phyloP scores from a whole-genome alignment of 2,797 vertebrate species.

The Poeciliopsis gracilis region DNA sequence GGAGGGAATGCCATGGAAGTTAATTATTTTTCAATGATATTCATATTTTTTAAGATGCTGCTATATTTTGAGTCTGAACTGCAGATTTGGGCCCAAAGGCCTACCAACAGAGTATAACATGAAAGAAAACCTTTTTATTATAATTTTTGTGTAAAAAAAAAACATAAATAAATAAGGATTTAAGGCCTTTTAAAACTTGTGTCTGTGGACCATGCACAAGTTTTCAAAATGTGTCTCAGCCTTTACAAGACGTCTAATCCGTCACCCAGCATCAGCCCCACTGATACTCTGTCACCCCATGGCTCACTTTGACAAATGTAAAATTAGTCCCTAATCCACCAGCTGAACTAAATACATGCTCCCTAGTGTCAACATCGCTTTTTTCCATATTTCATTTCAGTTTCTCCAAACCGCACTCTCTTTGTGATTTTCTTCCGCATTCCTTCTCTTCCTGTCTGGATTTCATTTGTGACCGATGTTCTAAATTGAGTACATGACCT shows the following conservation, averaged over 20 bases:
- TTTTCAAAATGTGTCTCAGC: slow-evolving; percentile 59
- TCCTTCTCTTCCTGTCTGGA: slow-evolving; percentile 7
- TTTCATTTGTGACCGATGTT: slow-evolving; percentile 45
- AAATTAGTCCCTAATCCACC: slow-evolving; percentile 78
- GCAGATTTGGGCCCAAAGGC: slow-evolving; percentile 10
- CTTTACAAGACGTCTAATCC: slow-evolving; percentile 72
- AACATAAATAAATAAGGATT: slow-evolving; percentile 9
- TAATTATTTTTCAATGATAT: neutral
- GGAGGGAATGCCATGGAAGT: neutral
- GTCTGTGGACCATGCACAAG: slow-evolving; percentile 52
- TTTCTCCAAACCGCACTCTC: slow-evolving; percentile 24
- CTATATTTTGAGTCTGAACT: neutral
- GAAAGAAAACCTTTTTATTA: slow-evolving; percentile 40
- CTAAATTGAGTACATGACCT: slow-evolving; percentile 44
- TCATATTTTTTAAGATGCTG: neutral
- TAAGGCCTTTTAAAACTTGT: slow-evolving; percentile 36
- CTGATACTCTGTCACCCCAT: slow-evolving; percentile 58
- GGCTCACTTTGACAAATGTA: slow-evolving; percentile 77
- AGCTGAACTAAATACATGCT: slow-evolving; percentile 71
- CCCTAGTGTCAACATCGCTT: slow-evolving; percentile 62
- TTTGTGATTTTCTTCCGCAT: slow-evolving; percentile 14
- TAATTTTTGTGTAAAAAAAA: slow-evolving; percentile 11
- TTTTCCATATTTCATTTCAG: slow-evolving; percentile 59
- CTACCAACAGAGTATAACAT: slow-evolving; percentile 30
- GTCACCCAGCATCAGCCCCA: slow-evolving; percentile 65